Base-by-base conservation (phyloP, 2,797 vertebrate species). In the Iguana delicatissima region DNA sequence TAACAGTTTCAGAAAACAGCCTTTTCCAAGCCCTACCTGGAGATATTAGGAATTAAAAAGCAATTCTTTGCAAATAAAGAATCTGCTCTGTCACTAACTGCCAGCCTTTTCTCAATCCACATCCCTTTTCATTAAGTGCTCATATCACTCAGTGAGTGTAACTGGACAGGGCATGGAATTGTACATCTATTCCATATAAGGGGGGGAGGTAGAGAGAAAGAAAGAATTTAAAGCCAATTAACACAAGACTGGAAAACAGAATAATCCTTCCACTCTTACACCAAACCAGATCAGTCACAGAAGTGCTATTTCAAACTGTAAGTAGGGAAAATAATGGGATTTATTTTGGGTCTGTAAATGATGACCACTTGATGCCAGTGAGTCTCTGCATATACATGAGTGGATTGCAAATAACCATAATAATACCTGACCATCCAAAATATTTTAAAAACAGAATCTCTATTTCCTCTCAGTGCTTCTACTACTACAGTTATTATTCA, bases 281-380 rank as follows among this genome's bases (percentile, higher is more conserved):
- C 72, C 20, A 80, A n/a, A 80, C 57, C 6, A 14, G 0, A 46
- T 38, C 42, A 0, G 38, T 38, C 16, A 5, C 83, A 46, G 55
- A 10, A 91, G 46, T 91, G 14, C 86, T 85, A 89, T 92, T 69
- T 89, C 1, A 57, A 29, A 8, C 94, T 90, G 88, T 26, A 85
- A 1, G 1, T 6, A 67, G 80, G 77, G 76, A 80, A 91, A 57
- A 26, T 93, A 20, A 8, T 87, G 86, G 62, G 42, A 84, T 77
- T 92, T 93, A 59, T 90, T 73, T 81, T 59, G 13, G 76, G 62
- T 59, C 0, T 57, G 69, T 87, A 55, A 87, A 85, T 42, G 72
- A 35, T 35, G 83, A 20, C 32, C 57, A 62, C 18, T 52, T 74
- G 52, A 86, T 80, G 76, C 72, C 83, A 80, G n/a, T 73, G 50